phyloP scores from a whole-genome alignment of 2,797 vertebrate species.

The Notoglanidium macrostoma region DNA sequence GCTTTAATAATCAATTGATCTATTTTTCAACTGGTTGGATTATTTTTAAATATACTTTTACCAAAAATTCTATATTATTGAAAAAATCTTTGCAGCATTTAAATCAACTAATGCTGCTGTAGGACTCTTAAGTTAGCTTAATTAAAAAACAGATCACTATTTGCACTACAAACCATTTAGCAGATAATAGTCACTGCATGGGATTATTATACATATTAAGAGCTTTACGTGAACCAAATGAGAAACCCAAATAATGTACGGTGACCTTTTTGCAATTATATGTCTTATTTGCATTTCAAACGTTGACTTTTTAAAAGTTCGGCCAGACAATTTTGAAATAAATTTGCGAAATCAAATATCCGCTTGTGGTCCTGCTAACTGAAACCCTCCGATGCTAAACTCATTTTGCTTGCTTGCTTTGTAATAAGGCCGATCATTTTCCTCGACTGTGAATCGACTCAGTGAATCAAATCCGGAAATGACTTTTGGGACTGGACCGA shows the following conservation, averaged over 20 bases:
- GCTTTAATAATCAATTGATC: background rate
- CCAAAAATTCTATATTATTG: background rate
- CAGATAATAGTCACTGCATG: background rate
- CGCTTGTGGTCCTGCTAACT: background rate
- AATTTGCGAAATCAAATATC: background rate
- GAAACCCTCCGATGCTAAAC: background rate
- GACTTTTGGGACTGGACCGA: background rate
- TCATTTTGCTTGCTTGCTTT: background rate
- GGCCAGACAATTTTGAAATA: background rate
- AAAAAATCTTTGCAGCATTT: too few relatives aligned
- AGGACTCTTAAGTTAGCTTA: too few relatives aligned
- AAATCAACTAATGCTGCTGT: background rate
- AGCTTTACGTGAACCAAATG: background rate
- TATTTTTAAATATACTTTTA: background rate
- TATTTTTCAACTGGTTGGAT: background rate
- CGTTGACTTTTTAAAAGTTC: background rate
- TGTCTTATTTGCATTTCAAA: background rate
- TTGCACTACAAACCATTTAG: background rate
- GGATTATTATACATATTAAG: background rate
- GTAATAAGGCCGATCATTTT: background rate
- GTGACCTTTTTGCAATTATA: background rate
- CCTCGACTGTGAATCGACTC: too few relatives aligned
- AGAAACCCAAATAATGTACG: background rate
- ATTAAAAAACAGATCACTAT: background rate
- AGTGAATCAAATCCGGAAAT: background rate